These are phyloP conservation scores for Byasa hedistus DNA, from an alignment of 2,888 invertebrate genomes.

Conservation along the genomic window DNA sequence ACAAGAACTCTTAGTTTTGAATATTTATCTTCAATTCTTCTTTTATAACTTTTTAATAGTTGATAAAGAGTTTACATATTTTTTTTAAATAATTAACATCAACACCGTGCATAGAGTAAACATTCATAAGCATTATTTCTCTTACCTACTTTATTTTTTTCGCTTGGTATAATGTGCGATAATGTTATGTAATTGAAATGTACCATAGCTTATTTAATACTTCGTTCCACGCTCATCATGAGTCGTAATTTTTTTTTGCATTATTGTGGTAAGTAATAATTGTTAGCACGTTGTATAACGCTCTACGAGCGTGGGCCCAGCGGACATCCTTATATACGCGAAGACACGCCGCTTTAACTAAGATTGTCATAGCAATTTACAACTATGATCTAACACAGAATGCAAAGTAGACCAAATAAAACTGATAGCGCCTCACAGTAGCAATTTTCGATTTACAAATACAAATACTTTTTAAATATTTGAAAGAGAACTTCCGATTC, in stretches of 20 bases:
- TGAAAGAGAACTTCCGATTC: not conserved
- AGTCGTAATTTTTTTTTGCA: not conserved
- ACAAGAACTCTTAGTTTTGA: not conserved
- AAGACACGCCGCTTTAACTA: constrained; percentile 61
- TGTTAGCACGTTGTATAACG: constrained; percentile 43
- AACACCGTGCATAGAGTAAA: not conserved
- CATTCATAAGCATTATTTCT: not conserved
- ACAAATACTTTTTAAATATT: not conserved
- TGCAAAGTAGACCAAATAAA: constrained; percentile 31
- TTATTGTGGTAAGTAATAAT: constrained; percentile 27
- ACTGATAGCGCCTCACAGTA: constrained; percentile 3
- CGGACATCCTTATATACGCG: constrained; percentile 74
- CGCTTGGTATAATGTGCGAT: not conserved
- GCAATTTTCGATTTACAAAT: not conserved
- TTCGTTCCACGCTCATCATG: not conserved
- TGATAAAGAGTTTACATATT: not conserved
- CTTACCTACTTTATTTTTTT: not conserved
- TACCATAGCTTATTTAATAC: not conserved
- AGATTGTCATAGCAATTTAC: constrained; percentile 66
- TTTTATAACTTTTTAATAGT: not conserved
- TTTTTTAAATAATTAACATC: not conserved
- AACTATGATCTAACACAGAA: constrained; percentile 56
- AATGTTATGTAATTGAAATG: not conserved
- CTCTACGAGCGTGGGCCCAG: constrained; percentile 55
- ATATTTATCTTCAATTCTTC: not conserved